Evolutionary conservation across 2,113 vertebrate genomes (phyloP).

Genomic region (Centropus bengalensis): DNA sequence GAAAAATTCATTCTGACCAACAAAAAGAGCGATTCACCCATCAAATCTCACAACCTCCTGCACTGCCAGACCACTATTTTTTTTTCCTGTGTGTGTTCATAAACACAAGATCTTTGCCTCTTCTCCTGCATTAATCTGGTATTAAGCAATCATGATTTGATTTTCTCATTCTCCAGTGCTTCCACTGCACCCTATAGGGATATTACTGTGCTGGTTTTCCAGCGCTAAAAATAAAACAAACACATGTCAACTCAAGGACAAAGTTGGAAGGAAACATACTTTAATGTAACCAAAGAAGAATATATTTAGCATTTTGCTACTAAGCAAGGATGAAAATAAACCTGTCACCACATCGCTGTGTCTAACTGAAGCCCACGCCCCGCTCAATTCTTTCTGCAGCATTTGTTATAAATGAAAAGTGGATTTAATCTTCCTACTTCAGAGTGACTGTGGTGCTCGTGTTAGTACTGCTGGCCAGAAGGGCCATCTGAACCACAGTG

Average conservation of each 20-base stretch:
- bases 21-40: background rate
- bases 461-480: background rate
- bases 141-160: background rate
- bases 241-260: constrained; percentile 53
- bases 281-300: constrained; percentile 63
- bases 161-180: constrained; percentile 1
- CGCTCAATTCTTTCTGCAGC: background rate
- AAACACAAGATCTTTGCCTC: background rate
- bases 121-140: background rate
- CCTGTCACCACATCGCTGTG: background rate
- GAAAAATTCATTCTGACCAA: background rate
- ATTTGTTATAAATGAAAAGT: background rate
- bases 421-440: background rate
- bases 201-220: constrained; percentile 30
- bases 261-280: constrained; percentile 53
- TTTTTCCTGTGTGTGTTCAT: background rate
- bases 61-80: background rate
- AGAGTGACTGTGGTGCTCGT: background rate
- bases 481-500: background rate
- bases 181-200: constrained; percentile 34
- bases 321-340: constrained; percentile 70
- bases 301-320: constrained; percentile 61
- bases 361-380: constrained; percentile 10
- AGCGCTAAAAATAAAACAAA: constrained; percentile 67
- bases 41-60: background rate